phyloP scores from a whole-genome alignment of 2,888 invertebrate species.

The Spilosoma lubricipeda region DNA sequence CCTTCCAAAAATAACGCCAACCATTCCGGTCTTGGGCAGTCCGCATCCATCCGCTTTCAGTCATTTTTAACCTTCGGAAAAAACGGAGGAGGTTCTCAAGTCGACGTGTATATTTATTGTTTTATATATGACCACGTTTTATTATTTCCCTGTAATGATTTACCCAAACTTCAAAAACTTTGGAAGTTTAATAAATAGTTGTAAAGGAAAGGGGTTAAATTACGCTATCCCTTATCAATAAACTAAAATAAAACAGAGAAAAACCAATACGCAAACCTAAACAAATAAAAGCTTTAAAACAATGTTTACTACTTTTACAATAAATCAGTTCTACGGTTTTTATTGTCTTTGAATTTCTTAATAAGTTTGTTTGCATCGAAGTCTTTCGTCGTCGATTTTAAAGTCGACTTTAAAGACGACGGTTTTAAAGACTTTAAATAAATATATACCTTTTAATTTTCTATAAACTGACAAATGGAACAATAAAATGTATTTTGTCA shows the following conservation, averaged over 20 bases:
- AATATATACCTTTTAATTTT: too few species aligned
- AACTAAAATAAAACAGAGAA: conserved; percentile 6
- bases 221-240: neutral
- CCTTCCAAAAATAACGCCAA: too few species aligned
- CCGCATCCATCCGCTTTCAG: too few species aligned
- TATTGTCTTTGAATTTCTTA: conserved; percentile 25
- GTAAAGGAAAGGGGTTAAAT: neutral
- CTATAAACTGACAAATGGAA: too few species aligned
- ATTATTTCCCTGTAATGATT: neutral
- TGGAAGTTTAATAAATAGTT: neutral
- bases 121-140: too few species aligned
- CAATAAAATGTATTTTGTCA: too few species aligned
- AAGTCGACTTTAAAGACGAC: too few species aligned
- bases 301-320: conserved; percentile 17
- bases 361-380: conserved; percentile 27
- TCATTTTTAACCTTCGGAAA: too few species aligned
- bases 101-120: too few species aligned
- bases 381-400: too few species aligned
- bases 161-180: neutral
- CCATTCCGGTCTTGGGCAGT: too few species aligned
- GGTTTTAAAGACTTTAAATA: neutral
- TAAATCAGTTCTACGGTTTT: conserved; percentile 20
- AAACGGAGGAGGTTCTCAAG: too few species aligned
- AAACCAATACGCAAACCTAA: neutral
- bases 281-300: conserved; percentile 13